Conservation (phyloP, 2,797 vertebrate species). For the Peromyscus aztecus region DNA sequence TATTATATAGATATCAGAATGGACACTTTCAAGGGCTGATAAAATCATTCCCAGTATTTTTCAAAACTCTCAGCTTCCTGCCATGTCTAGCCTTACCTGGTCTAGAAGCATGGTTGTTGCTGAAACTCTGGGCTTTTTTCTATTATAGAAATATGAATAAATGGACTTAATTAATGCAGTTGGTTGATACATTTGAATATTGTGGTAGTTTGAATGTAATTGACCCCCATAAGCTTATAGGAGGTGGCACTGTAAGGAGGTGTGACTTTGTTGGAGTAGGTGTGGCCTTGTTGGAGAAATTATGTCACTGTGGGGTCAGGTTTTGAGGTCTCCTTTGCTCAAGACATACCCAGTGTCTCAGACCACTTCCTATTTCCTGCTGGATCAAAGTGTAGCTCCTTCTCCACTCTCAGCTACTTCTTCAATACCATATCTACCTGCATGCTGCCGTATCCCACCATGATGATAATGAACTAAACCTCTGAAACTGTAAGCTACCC, state of each 20-base stretch:
- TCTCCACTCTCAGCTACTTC: neutral
- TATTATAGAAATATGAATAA: neutral
- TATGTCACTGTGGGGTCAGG: neutral
- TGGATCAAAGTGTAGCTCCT: neutral
- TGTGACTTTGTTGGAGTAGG: neutral
- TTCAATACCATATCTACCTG: neutral
- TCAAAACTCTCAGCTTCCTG: neutral
- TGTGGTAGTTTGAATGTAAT: neutral
- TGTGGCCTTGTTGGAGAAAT: neutral
- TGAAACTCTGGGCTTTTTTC: neutral
- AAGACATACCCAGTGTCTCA: neutral
- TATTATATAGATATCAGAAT: neutral
- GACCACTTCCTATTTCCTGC: neutral
- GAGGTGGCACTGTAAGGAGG: neutral
- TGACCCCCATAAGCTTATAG: neutral
- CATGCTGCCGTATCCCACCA: neutral
- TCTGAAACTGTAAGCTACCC: neutral
- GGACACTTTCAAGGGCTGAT: neutral
- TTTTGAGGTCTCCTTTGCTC: neutral
- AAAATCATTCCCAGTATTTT: neutral
- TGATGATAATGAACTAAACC: neutral
- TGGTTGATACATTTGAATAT: slow-evolving; percentile 6
- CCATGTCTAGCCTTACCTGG: neutral
- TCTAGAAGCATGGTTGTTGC: neutral
- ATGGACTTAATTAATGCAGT: neutral